phyloP scores from a whole-genome alignment of 2,797 vertebrate genomes.

The Tragelaphus oryx region DNA sequence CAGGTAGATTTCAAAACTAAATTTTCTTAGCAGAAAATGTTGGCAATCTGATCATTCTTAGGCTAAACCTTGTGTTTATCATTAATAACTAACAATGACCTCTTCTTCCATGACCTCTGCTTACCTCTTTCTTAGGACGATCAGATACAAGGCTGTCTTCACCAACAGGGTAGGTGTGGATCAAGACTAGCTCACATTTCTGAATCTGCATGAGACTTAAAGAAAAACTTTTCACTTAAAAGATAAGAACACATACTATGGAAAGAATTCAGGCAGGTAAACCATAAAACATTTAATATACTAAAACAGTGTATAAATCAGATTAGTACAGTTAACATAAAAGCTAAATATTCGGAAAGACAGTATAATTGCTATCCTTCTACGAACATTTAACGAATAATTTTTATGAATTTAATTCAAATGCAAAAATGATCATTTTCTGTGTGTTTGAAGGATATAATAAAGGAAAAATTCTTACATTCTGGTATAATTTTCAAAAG shows the following conservation, averaged over 20 bases:
- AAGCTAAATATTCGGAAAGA: conserved; percentile 15
- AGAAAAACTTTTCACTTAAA: conserved; percentile 61
- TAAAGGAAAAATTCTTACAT: conserved; percentile 28
- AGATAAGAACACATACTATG: background rate
- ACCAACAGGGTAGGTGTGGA: conserved; percentile 96
- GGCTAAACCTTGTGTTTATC: background rate
- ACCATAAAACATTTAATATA: background rate
- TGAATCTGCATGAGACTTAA: conserved; percentile 96
- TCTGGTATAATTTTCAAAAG: conserved; percentile 10
- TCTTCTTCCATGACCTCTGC: conserved; percentile 35
- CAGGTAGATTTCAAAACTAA: background rate
- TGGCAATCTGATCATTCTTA: background rate
- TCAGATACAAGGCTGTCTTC: conserved; percentile 97
- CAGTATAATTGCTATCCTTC: background rate
- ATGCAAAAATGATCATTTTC: background rate
- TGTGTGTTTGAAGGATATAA: background rate
- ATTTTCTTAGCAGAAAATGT: conserved; percentile 26
- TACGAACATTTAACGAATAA: background rate
- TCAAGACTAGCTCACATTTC: conserved; percentile 95
- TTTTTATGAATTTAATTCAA: background rate
- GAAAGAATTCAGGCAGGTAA: conserved; percentile 35
- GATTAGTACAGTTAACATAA: background rate
- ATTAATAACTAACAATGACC: background rate
- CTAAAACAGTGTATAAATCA: background rate
- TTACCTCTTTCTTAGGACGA: conserved; percentile 95